These are phyloP conservation scores for Steinernema hermaphroditum DNA, from an alignment of 2,888 invertebrate species.

Conservation along the genomic window DNA sequence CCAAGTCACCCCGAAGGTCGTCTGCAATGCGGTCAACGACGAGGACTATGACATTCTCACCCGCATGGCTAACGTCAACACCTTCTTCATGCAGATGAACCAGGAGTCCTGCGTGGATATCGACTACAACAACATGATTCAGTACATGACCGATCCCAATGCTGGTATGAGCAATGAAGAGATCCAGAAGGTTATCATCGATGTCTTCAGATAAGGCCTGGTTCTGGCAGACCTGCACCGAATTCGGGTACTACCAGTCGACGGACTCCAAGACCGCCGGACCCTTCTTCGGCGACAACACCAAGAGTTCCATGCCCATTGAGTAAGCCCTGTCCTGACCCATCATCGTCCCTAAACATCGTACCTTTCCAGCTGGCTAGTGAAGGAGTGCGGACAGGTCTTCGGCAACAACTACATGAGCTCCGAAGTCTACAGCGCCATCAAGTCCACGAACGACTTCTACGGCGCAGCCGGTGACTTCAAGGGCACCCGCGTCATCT, in stretches of 20 bases:
- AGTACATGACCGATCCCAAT: slow-evolving; percentile 16
- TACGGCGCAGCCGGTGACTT: slow-evolving; percentile 37
- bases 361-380: background rate
- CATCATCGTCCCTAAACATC: too few relatives aligned
- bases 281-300: slow-evolving; percentile 1
- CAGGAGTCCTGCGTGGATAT: slow-evolving; percentile 33
- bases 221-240: slow-evolving; percentile 41
- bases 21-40: slow-evolving; percentile 3
- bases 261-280: slow-evolving; percentile 33
- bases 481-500: slow-evolving; percentile 39
- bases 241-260: slow-evolving; percentile 42
- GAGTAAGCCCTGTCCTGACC: slow-evolving; percentile 33
- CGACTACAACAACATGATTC: slow-evolving; percentile 24
- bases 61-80: slow-evolving; percentile 25
- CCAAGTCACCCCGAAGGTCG: background rate
- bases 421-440: slow-evolving; percentile 14
- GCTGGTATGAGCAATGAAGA: too few relatives aligned
- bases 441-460: slow-evolving; percentile 37
- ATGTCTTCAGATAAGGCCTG: background rate
- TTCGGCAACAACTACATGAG: slow-evolving; percentile 33
- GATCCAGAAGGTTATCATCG: too few relatives aligned
- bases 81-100: slow-evolving; percentile 15
- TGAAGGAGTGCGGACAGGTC: slow-evolving; percentile 30
- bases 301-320: slow-evolving; percentile 32
- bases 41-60: background rate